A percentile compares a stretch with the other conserved stretches of the same genome.
Evolutionary conservation across 2,113 vertebrate species (phyloP).

Genomic region (Mastomys coucha): DNA sequence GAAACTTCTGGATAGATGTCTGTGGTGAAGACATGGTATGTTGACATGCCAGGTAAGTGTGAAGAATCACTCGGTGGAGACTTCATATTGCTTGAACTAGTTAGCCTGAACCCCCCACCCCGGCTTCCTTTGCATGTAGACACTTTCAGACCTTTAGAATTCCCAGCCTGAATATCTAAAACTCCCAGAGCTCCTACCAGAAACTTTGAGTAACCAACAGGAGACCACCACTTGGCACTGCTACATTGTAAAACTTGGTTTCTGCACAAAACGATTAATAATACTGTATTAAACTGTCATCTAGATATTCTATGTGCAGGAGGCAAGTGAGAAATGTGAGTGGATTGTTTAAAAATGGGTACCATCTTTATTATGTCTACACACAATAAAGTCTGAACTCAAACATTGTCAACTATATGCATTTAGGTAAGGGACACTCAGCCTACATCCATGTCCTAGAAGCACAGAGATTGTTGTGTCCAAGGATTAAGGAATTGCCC

Average conservation of each 20-base stretch:
- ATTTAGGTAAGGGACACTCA: background rate
- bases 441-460: background rate
- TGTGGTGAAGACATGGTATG: accelerated
- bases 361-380: background rate
- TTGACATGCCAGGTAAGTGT: background rate
- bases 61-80: too few relatives aligned
- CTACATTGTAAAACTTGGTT: background rate
- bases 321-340: background rate
- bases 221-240: background rate
- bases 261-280: background rate
- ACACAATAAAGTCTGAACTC: background rate
- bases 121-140: background rate
- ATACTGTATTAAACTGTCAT: background rate
- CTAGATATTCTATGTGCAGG: background rate
- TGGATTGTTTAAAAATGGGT: background rate
- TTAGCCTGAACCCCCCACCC: background rate
- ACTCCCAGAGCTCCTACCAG: background rate
- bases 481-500: background rate
- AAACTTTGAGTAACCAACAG: background rate
- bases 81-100: background rate
- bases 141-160: background rate
- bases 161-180: background rate
- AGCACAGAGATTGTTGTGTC: background rate
- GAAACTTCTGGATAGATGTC: background rate
- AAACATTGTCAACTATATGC: background rate